Evolutionary conservation across 2,113 vertebrate genomes (phyloP).

Genomic region (Zapus hudsonius): DNA sequence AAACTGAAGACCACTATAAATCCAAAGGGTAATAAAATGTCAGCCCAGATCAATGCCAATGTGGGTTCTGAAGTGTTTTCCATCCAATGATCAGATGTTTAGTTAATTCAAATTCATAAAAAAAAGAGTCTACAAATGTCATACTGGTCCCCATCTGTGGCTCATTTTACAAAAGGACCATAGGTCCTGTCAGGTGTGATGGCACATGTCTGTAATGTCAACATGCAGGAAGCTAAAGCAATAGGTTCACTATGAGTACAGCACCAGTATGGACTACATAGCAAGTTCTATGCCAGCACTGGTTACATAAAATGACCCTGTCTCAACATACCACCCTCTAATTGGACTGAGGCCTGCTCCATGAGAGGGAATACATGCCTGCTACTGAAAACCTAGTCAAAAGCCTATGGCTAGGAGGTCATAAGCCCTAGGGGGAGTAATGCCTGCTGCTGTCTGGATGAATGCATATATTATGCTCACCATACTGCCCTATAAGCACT

Average conservation of each 20-base stretch:
- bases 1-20: not conserved
- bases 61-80: not conserved
- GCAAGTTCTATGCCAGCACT: not conserved
- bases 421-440: too few relatives aligned
- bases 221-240: not conserved
- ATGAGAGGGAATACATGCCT: too few relatives aligned
- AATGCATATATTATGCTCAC: too few relatives aligned
- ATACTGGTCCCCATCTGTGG: not conserved
- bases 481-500: too few relatives aligned
- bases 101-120: not conserved
- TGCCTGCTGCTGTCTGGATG: too few relatives aligned
- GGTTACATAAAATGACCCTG: not conserved
- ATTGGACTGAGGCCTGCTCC: too few relatives aligned
- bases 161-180: not conserved
- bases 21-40: not conserved
- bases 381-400: too few relatives aligned
- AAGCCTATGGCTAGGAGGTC: too few relatives aligned
- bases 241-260: not conserved
- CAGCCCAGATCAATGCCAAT: not conserved
- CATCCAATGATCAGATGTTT: not conserved
- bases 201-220: not conserved
- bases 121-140: not conserved
- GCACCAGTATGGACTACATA: not conserved
- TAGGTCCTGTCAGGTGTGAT: not conserved
- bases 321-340: not conserved